Base-by-base conservation (phyloP, 1,140 invertebrate genomes). In the Formica selysi region DNA sequence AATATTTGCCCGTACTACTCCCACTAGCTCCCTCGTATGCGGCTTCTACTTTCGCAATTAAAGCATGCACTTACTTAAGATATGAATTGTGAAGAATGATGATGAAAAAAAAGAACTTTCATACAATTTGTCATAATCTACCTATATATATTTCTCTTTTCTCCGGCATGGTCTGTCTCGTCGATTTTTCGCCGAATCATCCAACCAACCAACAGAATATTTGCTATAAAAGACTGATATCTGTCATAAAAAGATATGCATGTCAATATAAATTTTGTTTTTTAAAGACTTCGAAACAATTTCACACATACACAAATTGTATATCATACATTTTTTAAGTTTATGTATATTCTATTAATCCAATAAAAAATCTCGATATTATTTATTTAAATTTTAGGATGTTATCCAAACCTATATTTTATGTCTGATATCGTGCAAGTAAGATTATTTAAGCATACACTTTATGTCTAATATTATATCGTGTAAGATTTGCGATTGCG, bases 31-130 rank as follows among this genome's bases (percentile, higher is more conserved):
- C 29, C 26, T 38, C 8, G 13, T 36, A n/a, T 10, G 64, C 41
- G 44, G 54, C 32, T 80, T 80, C 44, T 44, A 65, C 8, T 79
- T 29, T 44, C 68, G 36, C 78, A 80, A 80, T 80, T 22, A 68
- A 36, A 36, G 38, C 22, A 36, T 36, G 26, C 67, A 62, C 36
- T 83, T 74, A 74, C 36, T 83, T 74, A 74, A 44, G 67, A 81
- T 71, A 59, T 44, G 26, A 38, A 81, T 8, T 54, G 32, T 81
- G 44, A 22, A 57, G 22, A 81, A 13, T 81, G 48, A 44, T 61
- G 79, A 29, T 29, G 26, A 29, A 29, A 71, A 73, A 80, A 80
- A 73, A 5, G 16, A 41, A 32, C 11, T 61, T 59, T 44, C 16
- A 11, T 59, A 26, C 36, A 48, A 10, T 38, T 71, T 2, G 6